Percentiles rank a stretch among this genome's conserved stretches.
These are phyloP conservation scores for Ips typographus DNA, from an alignment of 1,140 invertebrate genomes.

Conservation along the genomic window DNA sequence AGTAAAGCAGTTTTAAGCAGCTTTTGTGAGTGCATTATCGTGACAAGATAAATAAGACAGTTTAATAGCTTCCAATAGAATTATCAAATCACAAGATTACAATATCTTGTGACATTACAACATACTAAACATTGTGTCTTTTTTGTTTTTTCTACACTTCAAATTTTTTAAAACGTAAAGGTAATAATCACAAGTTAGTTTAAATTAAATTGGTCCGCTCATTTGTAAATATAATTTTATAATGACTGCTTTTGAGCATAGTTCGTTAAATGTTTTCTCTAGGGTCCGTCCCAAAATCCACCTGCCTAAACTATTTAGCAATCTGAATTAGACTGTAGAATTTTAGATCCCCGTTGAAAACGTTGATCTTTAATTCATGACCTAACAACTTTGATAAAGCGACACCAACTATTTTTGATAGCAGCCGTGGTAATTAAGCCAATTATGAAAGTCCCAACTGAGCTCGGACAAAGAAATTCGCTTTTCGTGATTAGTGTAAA, in stretches of 20 bases:
- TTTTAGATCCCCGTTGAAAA: conserved; percentile 36
- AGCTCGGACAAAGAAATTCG: too few relatives aligned
- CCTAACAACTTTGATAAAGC: neutral
- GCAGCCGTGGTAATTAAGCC: neutral
- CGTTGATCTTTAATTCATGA: conserved; percentile 25
- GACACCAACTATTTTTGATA: neutral
- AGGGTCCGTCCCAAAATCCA: conserved; percentile 36
- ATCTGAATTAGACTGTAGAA: conserved; percentile 42
- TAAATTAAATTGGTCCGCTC: too few relatives aligned
- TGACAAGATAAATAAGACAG: too few relatives aligned
- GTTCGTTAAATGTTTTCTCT: conserved; percentile 36
- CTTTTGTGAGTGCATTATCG: too few relatives aligned
- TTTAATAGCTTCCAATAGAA: too few relatives aligned
- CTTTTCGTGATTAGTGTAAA: neutral
- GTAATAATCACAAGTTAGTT: too few relatives aligned
- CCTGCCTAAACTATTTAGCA: conserved; percentile 44
- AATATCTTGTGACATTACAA: too few relatives aligned
- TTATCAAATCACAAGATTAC: too few relatives aligned
- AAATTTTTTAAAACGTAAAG: too few relatives aligned
- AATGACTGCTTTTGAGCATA: conserved; percentile 30
- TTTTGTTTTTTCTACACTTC: too few relatives aligned
- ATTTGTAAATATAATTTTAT: conserved; percentile 30
- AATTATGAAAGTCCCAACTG: neutral
- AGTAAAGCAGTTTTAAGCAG: too few relatives aligned
- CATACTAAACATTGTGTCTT: too few relatives aligned